Conservation (phyloP, 2,797 vertebrate species). For the Pipistrellus kuhlii region DNA sequence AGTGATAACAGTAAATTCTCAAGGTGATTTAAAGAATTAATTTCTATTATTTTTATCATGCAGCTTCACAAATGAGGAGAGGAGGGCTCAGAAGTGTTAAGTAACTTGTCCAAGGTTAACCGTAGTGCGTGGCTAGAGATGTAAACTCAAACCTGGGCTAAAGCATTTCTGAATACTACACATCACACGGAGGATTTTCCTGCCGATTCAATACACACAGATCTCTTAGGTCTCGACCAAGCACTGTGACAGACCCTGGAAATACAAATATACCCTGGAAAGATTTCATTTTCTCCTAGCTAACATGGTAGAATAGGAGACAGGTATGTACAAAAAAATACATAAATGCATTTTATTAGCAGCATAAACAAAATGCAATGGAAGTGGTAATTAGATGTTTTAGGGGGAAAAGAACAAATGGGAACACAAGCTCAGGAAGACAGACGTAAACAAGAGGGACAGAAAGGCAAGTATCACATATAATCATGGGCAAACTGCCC, state of each 20-base stretch:
- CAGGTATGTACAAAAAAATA: slow-evolving; percentile 57
- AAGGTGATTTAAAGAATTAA: slow-evolving; percentile 29
- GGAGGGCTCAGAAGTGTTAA: background rate
- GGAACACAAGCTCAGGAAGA: background rate
- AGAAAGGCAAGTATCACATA: background rate
- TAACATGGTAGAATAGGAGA: slow-evolving; percentile 38
- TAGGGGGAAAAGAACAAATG: background rate
- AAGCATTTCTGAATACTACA: background rate
- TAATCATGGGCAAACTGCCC: background rate
- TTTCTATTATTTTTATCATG: slow-evolving; percentile 40
- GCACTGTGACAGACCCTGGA: background rate
- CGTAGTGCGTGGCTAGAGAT: background rate
- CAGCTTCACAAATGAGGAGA: background rate
- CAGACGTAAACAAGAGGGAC: background rate
- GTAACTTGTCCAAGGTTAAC: background rate
- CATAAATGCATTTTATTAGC: background rate
- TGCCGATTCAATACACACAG: background rate
- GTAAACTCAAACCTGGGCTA: background rate
- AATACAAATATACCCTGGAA: background rate
- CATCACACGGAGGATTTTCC: background rate
- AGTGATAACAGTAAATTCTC: slow-evolving; percentile 9
- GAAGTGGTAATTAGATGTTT: background rate
- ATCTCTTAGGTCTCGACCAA: background rate
- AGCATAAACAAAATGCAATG: background rate
- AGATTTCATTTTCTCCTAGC: slow-evolving; percentile 2